A percentile compares a stretch with the other conserved stretches of the same genome.
These are phyloP conservation scores for Plebejus melissa DNA, from an alignment of 2,888 invertebrate genomes.

Conservation along the genomic window DNA sequence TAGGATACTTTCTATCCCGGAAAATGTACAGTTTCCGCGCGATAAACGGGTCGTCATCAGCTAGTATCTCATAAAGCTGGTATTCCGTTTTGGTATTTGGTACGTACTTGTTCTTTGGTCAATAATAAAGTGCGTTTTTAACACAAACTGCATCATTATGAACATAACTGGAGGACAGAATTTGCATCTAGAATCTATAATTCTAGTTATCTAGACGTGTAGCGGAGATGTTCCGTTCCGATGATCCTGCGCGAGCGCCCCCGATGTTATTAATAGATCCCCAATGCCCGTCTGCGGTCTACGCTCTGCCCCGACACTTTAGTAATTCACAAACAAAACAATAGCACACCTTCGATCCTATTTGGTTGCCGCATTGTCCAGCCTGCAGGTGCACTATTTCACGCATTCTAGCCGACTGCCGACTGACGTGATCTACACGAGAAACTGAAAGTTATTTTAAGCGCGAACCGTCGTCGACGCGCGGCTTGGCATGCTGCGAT, in stretches of 20 bases:
- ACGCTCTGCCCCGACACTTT: conserved; percentile 31
- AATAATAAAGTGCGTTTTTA: too few species aligned
- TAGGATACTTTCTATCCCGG: too few species aligned
- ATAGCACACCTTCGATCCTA: conserved; percentile 89
- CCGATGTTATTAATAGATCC: conserved; percentile 41
- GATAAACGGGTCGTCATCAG: too few species aligned
- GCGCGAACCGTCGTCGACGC: conserved; percentile 39
- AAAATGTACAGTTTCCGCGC: too few species aligned
- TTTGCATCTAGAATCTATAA: conserved; percentile 11
- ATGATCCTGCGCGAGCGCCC: conserved; percentile 35
- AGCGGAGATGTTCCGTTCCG: conserved; percentile 13
- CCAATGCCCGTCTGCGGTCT: conserved; percentile 29
- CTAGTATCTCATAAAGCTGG: too few species aligned
- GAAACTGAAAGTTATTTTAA: conserved; percentile 43
- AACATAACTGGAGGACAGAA: not conserved
- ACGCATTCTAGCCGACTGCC: conserved; percentile 81
- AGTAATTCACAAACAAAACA: conserved; percentile 34
- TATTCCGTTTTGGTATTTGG: too few species aligned
- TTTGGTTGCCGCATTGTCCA: conserved; percentile 95
- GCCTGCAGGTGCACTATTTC: conserved; percentile 95
- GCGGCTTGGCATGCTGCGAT: conserved; percentile 35
- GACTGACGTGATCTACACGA: conserved; percentile 43
- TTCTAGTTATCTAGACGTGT: not conserved
- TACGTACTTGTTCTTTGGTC: too few species aligned
- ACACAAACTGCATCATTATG: not conserved